These are phyloP conservation scores for Tanytarsus gracilentus DNA, from an alignment of 2,888 invertebrate genomes.

Conservation along the genomic window DNA sequence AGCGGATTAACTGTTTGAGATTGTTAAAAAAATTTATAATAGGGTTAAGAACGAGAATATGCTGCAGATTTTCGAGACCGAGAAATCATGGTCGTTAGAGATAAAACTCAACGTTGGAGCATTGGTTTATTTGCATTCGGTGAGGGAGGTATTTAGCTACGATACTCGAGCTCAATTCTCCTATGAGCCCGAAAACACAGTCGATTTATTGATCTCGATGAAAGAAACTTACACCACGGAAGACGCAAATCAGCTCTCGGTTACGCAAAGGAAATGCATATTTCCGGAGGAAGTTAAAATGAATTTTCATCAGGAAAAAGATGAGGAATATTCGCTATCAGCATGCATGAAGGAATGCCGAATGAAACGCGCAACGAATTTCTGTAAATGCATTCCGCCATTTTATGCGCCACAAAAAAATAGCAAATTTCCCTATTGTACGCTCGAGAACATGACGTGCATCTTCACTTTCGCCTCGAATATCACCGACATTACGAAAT, in stretches of 20 bases:
- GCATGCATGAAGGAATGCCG: constrained; percentile 67
- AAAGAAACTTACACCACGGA: constrained; percentile 69
- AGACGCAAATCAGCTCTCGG: constrained; percentile 58
- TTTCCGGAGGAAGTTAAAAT: constrained; percentile 59
- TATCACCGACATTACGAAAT: constrained; percentile 53
- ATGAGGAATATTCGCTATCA: constrained; percentile 58
- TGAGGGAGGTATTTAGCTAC: constrained; percentile 59
- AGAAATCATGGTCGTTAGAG: constrained; percentile 42
- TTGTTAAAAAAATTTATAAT: too few relatives aligned
- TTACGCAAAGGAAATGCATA: constrained; percentile 62
- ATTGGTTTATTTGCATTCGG: constrained; percentile 47
- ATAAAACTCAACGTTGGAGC: constrained; percentile 38
- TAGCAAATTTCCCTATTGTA: constrained; percentile 52
- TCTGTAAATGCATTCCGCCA: constrained; percentile 64
- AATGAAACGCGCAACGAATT: constrained; percentile 53
- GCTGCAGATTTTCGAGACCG: constrained; percentile 42
- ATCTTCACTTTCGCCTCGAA: constrained; percentile 46
- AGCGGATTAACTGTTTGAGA: too few relatives aligned
- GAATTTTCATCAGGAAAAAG: constrained; percentile 39
- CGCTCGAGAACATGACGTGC: constrained; percentile 51
- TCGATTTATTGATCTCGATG: constrained; percentile 50
- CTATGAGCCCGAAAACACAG: constrained; percentile 49
- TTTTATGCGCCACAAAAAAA: constrained; percentile 56
- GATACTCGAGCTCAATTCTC: constrained; percentile 61
- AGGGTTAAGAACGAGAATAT: too few relatives aligned